These are phyloP conservation scores for Drepana falcataria DNA, from an alignment of 2,888 invertebrate genomes.

Conservation along the genomic window DNA sequence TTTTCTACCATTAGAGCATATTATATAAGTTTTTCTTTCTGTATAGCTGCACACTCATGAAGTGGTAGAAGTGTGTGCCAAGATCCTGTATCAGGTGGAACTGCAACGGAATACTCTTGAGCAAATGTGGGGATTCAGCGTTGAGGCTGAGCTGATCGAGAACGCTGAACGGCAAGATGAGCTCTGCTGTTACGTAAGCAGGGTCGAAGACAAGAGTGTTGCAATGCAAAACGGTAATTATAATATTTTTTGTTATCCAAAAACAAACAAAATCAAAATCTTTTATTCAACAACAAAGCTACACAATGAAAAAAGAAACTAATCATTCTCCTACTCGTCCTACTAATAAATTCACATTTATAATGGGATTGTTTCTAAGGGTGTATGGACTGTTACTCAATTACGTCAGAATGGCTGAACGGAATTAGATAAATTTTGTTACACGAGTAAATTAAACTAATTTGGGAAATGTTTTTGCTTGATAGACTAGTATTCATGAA, in stretches of 20 bases:
- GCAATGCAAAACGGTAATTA: constrained; percentile 95
- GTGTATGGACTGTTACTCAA: too few species aligned
- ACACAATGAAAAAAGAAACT: too few species aligned
- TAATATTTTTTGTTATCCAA: constrained; percentile 5
- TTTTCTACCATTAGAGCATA: too few species aligned
- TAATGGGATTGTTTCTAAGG: too few species aligned
- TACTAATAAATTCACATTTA: too few species aligned
- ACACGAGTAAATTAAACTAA: too few species aligned
- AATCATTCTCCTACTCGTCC: too few species aligned
- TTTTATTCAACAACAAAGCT: neutral
- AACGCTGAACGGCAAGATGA: constrained; percentile 97
- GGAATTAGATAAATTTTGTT: too few species aligned
- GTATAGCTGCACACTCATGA: constrained; percentile 93
- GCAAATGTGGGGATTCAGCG: constrained; percentile 98
- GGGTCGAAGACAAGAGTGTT: constrained; percentile 96
- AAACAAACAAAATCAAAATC: neutral
- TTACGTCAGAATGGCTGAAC: too few species aligned
- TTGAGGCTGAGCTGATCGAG: constrained; percentile 97
- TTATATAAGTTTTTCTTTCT: constrained; percentile 6
- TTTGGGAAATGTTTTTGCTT: too few species aligned
- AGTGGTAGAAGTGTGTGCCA: constrained; percentile 97
- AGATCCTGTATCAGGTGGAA: constrained; percentile 97
- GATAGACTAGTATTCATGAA: too few species aligned
- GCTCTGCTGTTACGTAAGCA: constrained; percentile 97
- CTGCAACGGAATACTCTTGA: constrained; percentile 92